Evolutionary conservation across 2,888 invertebrate genomes (phyloP).

Genomic region (Pollenia amentaria): DNA sequence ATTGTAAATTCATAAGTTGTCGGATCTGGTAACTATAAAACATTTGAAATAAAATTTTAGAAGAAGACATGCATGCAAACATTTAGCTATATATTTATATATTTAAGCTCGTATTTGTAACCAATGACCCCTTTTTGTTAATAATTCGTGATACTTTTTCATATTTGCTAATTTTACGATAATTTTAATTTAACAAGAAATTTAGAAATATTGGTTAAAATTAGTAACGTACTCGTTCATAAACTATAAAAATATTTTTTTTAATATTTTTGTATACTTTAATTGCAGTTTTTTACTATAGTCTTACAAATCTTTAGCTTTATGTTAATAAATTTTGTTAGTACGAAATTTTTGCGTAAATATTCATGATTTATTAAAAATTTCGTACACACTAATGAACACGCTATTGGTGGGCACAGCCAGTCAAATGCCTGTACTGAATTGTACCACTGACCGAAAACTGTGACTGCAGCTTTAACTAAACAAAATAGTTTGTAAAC

Average conservation of each 20-base stretch:
- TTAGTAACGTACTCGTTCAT: neutral
- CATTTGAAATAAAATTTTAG: neutral
- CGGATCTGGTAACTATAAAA: neutral
- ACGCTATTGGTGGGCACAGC: no score
- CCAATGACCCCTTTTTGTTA: no score
- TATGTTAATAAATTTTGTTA: neutral
- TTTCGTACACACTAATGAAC: conserved; percentile 7
- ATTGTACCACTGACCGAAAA: conserved; percentile 4
- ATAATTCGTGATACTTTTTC: no score
- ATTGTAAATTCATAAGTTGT: no score
- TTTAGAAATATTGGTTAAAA: no score
- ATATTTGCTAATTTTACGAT: no score
- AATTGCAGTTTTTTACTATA: conserved; percentile 54
- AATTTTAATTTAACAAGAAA: no score
- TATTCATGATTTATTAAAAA: conserved; percentile 43
- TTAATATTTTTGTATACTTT: neutral
- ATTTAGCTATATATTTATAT: neutral
- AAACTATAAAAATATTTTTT: neutral
- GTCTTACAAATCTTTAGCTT: conserved; percentile 7
- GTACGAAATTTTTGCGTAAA: conserved; percentile 54
- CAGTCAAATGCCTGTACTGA: neutral
- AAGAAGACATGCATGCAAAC: neutral
- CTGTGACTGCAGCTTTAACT: neutral
- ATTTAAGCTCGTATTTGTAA: no score
- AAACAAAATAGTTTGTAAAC: neutral